Base-by-base conservation (phyloP, 2,888 invertebrate genomes). In the Rambutsinella grinnellia region DNA sequence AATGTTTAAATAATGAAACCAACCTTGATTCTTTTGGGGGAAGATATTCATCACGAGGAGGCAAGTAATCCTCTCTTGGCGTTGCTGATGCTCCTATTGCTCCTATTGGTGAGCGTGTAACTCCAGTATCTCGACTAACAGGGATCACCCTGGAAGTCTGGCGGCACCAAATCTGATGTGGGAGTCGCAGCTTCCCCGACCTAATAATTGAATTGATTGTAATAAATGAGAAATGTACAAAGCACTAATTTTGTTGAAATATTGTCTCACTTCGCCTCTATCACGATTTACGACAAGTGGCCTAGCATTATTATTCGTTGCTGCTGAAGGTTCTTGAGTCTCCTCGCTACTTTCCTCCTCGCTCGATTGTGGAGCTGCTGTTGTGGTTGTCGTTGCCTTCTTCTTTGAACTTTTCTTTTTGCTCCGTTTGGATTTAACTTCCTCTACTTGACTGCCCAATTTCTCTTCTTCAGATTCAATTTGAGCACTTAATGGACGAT, bases 241-340 rank as follows among this genome's bases (percentile, higher is more conserved):
- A n/a, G 19, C 51, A n/a, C 6, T 26, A 56, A 24, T 54, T 54
- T 5, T 8, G 2, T n/a, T n/a, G 24, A 54, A 36, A 13, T 13
- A 36, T 36, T 36, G 49, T 65, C 72, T 66, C 66, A 72, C 72
- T 56, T 76, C 65, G 69, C 63, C 76, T 44, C 62, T 56, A 1
- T 68, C 63, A 15, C 79, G 56, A 49, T 79, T 79, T 6, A 79
- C 79, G 1, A 79, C 71, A 17, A 79, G 24, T n/a, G 63, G 53
- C n/a, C 19, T 65, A 2, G 56, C 69, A 19, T 67, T 54, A 36
- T 23, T 61, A 27, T 74, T 78, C 0, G 78, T 78, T 0, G 78
- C 72, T 47, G 72, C 78, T 2, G 78, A 63, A 21, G 66, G 62
- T 26, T 57, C 51, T 24, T 78, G 72, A 5, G 69, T 74, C 46